Evolutionary conservation across 1,140 invertebrate species (phyloP), one percentile per base, ranked within the genome.

Genomic region (Drosophila elegans): DNA sequence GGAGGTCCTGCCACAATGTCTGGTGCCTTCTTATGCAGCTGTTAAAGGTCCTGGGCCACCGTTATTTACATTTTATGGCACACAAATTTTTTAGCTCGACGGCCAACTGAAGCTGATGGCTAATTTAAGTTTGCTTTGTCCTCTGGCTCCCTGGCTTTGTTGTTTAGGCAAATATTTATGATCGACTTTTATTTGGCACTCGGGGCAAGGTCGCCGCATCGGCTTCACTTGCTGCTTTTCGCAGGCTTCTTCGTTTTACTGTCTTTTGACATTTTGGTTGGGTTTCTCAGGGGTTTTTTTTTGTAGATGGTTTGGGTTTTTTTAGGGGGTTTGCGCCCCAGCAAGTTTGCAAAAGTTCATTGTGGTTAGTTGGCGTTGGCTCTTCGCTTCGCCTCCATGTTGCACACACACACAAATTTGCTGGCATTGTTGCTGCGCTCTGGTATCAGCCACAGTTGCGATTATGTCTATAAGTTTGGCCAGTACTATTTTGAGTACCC

Each of bases 61-160:
- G 82, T 86, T 84, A 84, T 77, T 84, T 86, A 84, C 81, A 84
- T 81, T 84, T 84, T 86, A 84, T 80, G 73, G 69, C 76, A 69
- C 75, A 75, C 45, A 64, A 42, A 54, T 64, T 56, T 71, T 45
- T 59, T 72, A 42, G 42, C 51, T 45, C 38, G 21, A 25, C 51
- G 29, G 9, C 57, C 44, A 69, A 71, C 67, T 71, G 68, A 34
- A 34, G 29, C 68, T 72, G 68, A 72, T 72, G 66, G 62, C 81
- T 84, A 85, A 85, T 84, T 84, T 84, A 84, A 84, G 81, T 85
- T 85, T 85, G 78, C 62, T 80, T 84, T 80, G 64, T 84, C 57
- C 45, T 34, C 42, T 12, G 29, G 45, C n/a, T 21, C 16, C 36
- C 34, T 36, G 64, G 36, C 68, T 57, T 66, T 66, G 74, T 79